These are phyloP conservation scores for Drosophila acutilabella DNA, from an alignment of 2,888 invertebrate species.

Conservation along the genomic window DNA sequence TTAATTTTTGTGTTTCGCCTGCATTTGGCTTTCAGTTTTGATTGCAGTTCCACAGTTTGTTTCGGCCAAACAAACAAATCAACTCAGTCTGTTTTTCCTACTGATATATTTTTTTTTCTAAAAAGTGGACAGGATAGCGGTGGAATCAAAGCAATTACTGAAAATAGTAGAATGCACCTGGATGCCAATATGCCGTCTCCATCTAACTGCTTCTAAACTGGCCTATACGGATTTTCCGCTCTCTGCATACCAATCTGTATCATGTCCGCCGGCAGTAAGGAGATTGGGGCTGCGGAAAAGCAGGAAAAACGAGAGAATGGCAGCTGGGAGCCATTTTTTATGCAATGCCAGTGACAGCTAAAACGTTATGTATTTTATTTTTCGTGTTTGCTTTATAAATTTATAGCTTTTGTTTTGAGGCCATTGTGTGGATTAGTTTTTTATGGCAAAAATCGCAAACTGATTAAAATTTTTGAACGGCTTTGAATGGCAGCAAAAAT, in stretches of 20 bases:
- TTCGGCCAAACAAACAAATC: constrained; percentile 60
- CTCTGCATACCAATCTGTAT: constrained; percentile 61
- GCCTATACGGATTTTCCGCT: constrained; percentile 49
- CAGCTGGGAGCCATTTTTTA: constrained; percentile 38
- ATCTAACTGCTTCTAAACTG: constrained; percentile 26
- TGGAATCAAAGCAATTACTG: constrained; percentile 62
- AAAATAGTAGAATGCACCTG: constrained; percentile 42
- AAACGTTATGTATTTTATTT: constrained; percentile 4
- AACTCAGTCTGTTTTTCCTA: constrained; percentile 16
- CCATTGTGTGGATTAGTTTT: constrained; percentile 70
- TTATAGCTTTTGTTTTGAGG: constrained; percentile 69
- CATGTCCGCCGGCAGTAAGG: constrained; percentile 51
- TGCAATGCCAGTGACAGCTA: constrained; percentile 17
- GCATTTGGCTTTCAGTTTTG: constrained; percentile 58
- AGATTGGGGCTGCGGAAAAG: background rate
- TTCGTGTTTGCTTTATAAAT: constrained; percentile 39
- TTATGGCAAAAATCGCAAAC: constrained; percentile 63
- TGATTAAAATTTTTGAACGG: constrained; percentile 61
- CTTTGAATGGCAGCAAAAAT: constrained; percentile 33
- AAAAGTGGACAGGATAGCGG: background rate
- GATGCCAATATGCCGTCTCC: constrained; percentile 12
- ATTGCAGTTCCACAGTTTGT: constrained; percentile 61
- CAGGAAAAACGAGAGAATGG: background rate
- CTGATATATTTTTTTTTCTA: background rate
- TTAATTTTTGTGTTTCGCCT: constrained; percentile 55